Base-by-base conservation (phyloP, 2,888 invertebrate species). In the Melinaea menophilus region DNA sequence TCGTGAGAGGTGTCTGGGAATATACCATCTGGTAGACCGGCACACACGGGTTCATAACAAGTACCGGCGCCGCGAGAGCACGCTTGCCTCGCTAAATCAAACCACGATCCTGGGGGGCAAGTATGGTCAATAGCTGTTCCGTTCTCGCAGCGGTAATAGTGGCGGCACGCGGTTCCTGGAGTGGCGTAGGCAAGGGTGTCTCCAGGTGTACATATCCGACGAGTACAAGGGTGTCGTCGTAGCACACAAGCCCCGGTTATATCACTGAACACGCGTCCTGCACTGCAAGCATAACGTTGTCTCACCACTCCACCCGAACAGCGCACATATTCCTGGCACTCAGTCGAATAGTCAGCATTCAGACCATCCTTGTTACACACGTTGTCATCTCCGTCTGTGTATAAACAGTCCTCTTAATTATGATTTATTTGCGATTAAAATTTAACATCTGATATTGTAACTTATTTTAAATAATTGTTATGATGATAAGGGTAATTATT, bases 1-100 rank as follows among this genome's bases (percentile, higher is more conserved):
- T 90, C 88, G 72, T 93, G 92, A 2, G 92, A 92, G 4, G 92
- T 85, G 75, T 93, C 93, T 34, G 92, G 89, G 75, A 92, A 92
- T 54, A 85, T 78, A 0, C 93, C 93, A 77, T 93, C 92, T 2
- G 90, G 85, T 51, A 92, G 82, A 1, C 92, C 92, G 5, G 91
- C 87, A 75, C 93, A 93, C 51, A 92, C 84, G 12, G 92, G 92
- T 71, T 93, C 93, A 79, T 92, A 92, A 80, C 93, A 93, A 34
- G 90, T 86, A 58, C 92, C 92, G 72, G 92, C 88, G 55, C 90
- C 89, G 67, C 90, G 85, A 31, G 88, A 88, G 75, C 92, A 92
- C 34, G 89, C 90, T 74, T 92, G 92, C 9, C 85, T 84, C 65
- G 88, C 88, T 59, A 89, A 85, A 74, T 92, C 92, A 78, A 93